Conservation (phyloP, 2,888 invertebrate genomes). For the Adela reaumurella region DNA sequence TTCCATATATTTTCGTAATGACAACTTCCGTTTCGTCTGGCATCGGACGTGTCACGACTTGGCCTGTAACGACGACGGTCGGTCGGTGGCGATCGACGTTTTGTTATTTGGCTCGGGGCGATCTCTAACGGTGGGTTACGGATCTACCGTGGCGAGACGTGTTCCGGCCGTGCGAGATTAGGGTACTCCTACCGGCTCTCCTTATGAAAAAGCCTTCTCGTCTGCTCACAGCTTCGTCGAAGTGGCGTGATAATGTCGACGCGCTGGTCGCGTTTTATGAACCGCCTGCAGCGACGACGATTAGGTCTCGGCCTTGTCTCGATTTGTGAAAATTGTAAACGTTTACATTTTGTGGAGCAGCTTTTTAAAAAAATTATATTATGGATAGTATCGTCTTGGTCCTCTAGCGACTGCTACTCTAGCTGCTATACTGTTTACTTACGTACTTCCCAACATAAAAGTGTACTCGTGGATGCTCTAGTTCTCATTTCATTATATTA, state of each 20-base stretch:
- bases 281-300: not conserved
- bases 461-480: no score
- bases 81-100: constrained; percentile 16
- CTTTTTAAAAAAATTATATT: no score
- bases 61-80: constrained; percentile 17
- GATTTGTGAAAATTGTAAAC: no score
- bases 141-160: not conserved
- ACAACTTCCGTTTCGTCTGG: constrained; percentile 39
- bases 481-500: no score
- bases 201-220: not conserved
- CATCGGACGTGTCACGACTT: constrained; percentile 31
- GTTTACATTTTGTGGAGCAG: no score
- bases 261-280: not conserved
- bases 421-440: no score
- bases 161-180: not conserved
- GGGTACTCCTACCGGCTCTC: not conserved
- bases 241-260: not conserved
- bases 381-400: no score
- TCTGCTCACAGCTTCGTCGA: not conserved
- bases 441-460: no score
- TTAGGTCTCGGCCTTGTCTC: not conserved
- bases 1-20: constrained; percentile 50
- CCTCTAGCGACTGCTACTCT: no score
- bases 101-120: constrained; percentile 15
- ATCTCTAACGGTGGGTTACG: constrained; percentile 3